A percentile compares a stretch with the other conserved stretches of the same genome.
Evolutionary conservation across 2,113 vertebrate genomes (phyloP).

Genomic region (Misgurnus mizolepis): DNA sequence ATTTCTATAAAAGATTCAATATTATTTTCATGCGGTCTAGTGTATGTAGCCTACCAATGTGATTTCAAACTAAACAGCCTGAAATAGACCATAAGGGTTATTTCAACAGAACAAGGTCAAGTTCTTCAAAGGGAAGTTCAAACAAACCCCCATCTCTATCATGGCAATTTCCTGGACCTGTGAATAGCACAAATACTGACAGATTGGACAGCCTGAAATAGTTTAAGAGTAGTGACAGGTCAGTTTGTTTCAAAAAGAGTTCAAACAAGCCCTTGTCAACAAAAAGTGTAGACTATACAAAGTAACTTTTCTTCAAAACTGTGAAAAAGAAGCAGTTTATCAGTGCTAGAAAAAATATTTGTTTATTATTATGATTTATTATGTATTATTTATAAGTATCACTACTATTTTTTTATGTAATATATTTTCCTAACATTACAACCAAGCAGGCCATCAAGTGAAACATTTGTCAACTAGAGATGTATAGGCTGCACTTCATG

Average conservation of each 20-base stretch:
- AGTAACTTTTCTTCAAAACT: neutral
- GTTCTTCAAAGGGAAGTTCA: conserved; percentile 31
- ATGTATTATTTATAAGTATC: too few relatives aligned
- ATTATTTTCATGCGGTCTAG: neutral
- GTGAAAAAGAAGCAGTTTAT: neutral
- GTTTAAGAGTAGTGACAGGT: conserved; percentile 1
- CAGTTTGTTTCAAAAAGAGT: conserved; percentile 34
- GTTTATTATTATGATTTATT: too few relatives aligned
- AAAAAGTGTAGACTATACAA: neutral
- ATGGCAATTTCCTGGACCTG: neutral
- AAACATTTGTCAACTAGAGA: too few relatives aligned
- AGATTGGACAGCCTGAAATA: conserved; percentile 31
- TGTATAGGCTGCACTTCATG: too few relatives aligned
- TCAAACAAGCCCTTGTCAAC: conserved; percentile 33
- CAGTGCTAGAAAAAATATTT: neutral
- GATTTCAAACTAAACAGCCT: conserved; percentile 23
- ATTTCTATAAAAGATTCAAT: neutral
- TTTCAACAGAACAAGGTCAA: conserved; percentile 35
- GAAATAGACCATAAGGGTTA: conserved; percentile 25
- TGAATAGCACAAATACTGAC: conserved; percentile 24
- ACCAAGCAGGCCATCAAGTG: too few relatives aligned
- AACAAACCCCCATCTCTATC: conserved; percentile 19
- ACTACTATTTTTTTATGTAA: too few relatives aligned
- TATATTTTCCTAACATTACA: too few relatives aligned
- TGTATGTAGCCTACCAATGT: conserved; percentile 8